These are phyloP conservation scores for Lethrus apterus DNA, from an alignment of 1,140 invertebrate species.

Conservation along the genomic window DNA sequence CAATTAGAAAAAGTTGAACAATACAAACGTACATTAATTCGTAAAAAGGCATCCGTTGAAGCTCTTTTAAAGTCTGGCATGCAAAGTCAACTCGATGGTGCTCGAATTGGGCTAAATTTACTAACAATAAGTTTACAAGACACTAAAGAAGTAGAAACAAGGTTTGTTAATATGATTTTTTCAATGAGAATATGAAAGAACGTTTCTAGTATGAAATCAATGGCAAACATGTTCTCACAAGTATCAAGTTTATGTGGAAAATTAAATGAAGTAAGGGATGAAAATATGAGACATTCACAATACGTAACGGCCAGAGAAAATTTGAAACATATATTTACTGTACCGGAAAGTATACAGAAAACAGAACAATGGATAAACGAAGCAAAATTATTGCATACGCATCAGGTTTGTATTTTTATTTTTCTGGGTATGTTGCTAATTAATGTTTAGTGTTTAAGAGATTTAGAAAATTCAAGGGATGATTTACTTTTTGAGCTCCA, in stretches of 20 bases:
- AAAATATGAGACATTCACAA: constrained; percentile 90
- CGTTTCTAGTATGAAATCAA: constrained; percentile 48
- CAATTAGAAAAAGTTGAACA: constrained; percentile 94
- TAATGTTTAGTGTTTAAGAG: constrained; percentile 69
- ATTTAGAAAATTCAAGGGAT: constrained; percentile 93
- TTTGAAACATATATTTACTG: constrained; percentile 95
- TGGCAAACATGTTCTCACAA: constrained; percentile 55
- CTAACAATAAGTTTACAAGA: constrained; percentile 76
- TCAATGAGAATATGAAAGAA: not conserved
- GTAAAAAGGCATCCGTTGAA: constrained; percentile 91
- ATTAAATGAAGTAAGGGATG: constrained; percentile 78
- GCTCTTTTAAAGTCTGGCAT: constrained; percentile 97
- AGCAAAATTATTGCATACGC: constrained; percentile 89
- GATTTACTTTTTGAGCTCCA: constrained; percentile 92
- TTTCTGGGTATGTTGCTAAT: not conserved
- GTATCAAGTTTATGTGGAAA: constrained; percentile 67
- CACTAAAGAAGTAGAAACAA: constrained; percentile 65
- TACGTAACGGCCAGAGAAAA: constrained; percentile 98
- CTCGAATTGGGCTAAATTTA: constrained; percentile 87
- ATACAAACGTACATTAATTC: constrained; percentile 68
- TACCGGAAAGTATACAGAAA: constrained; percentile 92
- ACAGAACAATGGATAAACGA: constrained; percentile 92
- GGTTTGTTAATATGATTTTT: constrained; percentile 31
- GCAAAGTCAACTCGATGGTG: constrained; percentile 95
- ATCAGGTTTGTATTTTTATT: constrained; percentile 54